Percentiles rank a stretch among this genome's conserved stretches.
These are phyloP conservation scores for Pelodytes ibericus DNA, from an alignment of 2,797 vertebrate genomes.

Conservation along the genomic window DNA sequence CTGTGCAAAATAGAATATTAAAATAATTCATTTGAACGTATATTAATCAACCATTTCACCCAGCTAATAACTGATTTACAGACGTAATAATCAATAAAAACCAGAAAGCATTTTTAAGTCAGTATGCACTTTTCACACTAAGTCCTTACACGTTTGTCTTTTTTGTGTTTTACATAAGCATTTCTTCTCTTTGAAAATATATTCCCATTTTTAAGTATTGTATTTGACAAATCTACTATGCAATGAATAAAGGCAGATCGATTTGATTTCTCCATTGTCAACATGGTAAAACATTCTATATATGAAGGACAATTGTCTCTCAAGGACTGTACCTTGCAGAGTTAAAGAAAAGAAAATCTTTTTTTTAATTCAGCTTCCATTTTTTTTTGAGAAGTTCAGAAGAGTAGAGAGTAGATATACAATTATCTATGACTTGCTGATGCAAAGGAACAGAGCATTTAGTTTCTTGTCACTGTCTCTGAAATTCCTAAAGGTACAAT, in stretches of 20 bases:
- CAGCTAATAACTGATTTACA: too few species aligned
- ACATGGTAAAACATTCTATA: slow-evolving; percentile 81
- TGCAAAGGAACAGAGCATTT: slow-evolving; percentile 99
- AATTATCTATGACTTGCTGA: slow-evolving; percentile 89
- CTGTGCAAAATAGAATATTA: too few species aligned
- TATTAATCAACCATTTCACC: too few species aligned
- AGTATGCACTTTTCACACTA: too few species aligned
- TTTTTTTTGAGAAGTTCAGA: slow-evolving; percentile 78
- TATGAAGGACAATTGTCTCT: slow-evolving; percentile 81
- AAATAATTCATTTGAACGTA: too few species aligned
- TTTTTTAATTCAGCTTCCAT: slow-evolving; percentile 70
- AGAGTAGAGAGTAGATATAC: slow-evolving; percentile 93
- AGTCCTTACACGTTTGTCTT: neutral
- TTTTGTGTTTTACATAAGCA: neutral
- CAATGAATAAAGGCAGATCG: slow-evolving; percentile 79
- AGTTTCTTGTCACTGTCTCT: slow-evolving; percentile 99
- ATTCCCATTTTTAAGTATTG: neutral
- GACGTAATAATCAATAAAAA: too few species aligned
- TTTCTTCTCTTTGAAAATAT: slow-evolving; percentile 2
- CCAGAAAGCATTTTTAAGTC: too few species aligned
- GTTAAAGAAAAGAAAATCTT: slow-evolving; percentile 82
- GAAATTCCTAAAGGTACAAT: slow-evolving; percentile 99
- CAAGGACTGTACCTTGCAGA: slow-evolving; percentile 80
- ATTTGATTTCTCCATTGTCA: slow-evolving; percentile 83
- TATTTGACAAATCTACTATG: slow-evolving; percentile 75